Conservation (phyloP, 2,888 invertebrate genomes). For the Vannuccia rotundouncinata region DNA sequence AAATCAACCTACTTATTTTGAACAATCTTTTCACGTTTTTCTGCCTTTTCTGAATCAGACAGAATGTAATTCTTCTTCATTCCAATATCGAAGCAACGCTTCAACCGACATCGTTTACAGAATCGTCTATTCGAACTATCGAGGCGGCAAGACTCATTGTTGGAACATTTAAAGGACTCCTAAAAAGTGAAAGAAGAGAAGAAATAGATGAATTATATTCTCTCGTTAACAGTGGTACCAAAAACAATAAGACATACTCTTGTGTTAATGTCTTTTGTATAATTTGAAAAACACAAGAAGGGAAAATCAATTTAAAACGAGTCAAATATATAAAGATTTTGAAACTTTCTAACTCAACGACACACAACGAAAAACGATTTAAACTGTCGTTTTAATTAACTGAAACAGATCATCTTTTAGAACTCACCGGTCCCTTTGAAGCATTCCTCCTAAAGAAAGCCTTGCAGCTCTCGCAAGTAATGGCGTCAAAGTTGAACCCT, state of each 20-base stretch:
- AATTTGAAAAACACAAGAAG: too few species aligned
- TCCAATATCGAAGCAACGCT: conserved; percentile 85
- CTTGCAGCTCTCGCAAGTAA: conserved; percentile 57
- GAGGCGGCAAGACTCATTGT: conserved; percentile 82
- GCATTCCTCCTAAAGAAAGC: conserved; percentile 57
- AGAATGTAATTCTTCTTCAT: conserved; percentile 97
- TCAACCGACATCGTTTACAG: conserved; percentile 88
- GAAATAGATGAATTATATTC: too few species aligned
- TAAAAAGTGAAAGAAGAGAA: conserved; percentile 40
- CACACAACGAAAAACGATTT: too few species aligned
- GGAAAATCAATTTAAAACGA: too few species aligned
- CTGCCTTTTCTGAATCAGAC: conserved; percentile 75
- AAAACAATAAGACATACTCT: too few species aligned
- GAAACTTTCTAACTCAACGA: too few species aligned
- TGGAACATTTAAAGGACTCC: conserved; percentile 76
- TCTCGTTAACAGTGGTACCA: too few species aligned
- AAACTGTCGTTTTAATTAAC: too few species aligned
- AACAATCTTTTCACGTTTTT: conserved; percentile 78
- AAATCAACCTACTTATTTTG: conserved; percentile 66
- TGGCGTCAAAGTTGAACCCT: conserved; percentile 57
- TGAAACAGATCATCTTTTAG: too few species aligned
- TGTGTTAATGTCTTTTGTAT: too few species aligned
- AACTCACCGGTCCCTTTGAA: conserved; percentile 56
- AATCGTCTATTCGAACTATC: conserved; percentile 85
- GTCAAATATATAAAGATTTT: too few species aligned